Evolutionary conservation across 2,797 vertebrate species (phyloP).

Genomic region (Peromyscus nudipes): DNA sequence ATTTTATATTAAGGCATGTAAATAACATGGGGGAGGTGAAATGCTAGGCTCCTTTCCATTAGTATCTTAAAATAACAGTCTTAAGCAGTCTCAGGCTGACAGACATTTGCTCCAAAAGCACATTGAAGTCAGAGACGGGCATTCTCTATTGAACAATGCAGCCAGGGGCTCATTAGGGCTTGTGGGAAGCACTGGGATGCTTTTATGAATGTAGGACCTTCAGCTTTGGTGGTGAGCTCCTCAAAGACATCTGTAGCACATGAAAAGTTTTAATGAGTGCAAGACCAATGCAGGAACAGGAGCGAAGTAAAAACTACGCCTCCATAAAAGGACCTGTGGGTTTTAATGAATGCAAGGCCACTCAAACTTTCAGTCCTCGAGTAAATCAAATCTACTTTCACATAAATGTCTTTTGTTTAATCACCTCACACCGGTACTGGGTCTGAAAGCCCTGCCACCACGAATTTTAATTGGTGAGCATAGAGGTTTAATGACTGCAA

Average conservation of each 20-base stretch:
- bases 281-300: background rate
- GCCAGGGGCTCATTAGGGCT: conserved; percentile 69
- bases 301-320: background rate
- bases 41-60: conserved; percentile 77
- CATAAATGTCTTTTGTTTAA: conserved; percentile 40
- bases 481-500: background rate
- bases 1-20: conserved; percentile 83
- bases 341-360: conserved; percentile 16
- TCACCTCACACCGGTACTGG: background rate
- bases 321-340: background rate
- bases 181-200: background rate
- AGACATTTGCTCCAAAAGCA: conserved; percentile 72
- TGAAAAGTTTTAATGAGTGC: conserved; percentile 5
- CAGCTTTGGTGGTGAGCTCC: background rate
- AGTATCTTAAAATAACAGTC: conserved; percentile 85
- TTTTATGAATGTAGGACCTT: conserved; percentile 47
- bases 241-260: conserved; percentile 18
- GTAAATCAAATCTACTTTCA: conserved; percentile 57
- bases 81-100: conserved; percentile 71
- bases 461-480: conserved; percentile 23
- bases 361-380: conserved; percentile 9
- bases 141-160: conserved; percentile 70
- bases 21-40: conserved; percentile 81
- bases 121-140: conserved; percentile 61
- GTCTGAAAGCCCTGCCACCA: conserved; percentile 8